Percentiles rank a stretch among this genome's conserved stretches.
These are phyloP conservation scores for Lipophrys pholis DNA, from an alignment of 2,113 vertebrate genomes.

Conservation along the genomic window DNA sequence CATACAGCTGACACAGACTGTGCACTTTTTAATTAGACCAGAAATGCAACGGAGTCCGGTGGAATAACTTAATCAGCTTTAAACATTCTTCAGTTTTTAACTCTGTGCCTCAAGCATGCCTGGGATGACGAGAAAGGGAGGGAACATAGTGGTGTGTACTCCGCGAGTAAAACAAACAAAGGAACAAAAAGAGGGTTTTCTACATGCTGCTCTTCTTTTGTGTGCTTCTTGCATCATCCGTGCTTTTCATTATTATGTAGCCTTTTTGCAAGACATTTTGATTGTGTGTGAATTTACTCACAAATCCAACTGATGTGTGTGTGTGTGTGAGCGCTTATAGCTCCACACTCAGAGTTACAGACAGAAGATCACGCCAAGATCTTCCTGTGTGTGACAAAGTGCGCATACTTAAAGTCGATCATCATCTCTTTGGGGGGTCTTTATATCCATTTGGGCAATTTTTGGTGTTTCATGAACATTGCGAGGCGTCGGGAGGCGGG, in stretches of 20 bases:
- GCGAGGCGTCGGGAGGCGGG: too few relatives aligned
- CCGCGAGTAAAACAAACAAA: neutral
- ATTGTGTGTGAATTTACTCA: too few relatives aligned
- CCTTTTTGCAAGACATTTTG: neutral
- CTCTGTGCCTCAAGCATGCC: neutral
- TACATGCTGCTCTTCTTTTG: neutral
- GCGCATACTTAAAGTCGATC: neutral
- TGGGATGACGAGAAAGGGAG: neutral
- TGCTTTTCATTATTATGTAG: neutral
- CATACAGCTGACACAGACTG: constrained; percentile 13
- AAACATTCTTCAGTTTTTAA: neutral
- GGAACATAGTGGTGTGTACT: neutral
- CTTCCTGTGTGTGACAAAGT: too few relatives aligned
- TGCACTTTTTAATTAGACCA: neutral
- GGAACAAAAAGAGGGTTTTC: neutral
- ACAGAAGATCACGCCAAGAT: too few relatives aligned
- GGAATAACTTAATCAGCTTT: neutral
- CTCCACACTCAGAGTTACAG: too few relatives aligned
- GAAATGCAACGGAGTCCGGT: neutral
- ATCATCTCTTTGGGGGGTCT: too few relatives aligned
- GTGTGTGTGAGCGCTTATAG: too few relatives aligned
- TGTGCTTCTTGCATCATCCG: neutral
- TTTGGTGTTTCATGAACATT: too few relatives aligned
- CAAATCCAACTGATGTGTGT: too few relatives aligned
- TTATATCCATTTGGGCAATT: too few relatives aligned